These are phyloP conservation scores for Sarcoramphus papa DNA, from an alignment of 2,797 vertebrate genomes.

Conservation along the genomic window DNA sequence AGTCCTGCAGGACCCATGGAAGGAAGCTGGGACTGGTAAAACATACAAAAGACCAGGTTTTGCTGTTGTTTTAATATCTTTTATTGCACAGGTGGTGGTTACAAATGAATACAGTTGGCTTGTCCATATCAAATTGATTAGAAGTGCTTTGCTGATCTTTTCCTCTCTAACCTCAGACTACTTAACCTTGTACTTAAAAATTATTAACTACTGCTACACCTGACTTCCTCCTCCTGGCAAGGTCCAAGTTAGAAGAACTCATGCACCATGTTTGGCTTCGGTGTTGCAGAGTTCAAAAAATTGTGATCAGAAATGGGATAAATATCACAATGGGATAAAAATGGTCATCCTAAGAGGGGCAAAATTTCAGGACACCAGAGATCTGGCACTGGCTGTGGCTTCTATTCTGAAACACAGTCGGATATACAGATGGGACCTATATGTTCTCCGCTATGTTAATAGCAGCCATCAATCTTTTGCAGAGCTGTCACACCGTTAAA, in stretches of 20 bases:
- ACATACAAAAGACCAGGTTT: not conserved
- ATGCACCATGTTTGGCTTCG: not conserved
- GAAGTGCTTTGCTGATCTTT: not conserved
- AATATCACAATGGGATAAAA: not conserved
- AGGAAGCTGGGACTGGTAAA: not conserved
- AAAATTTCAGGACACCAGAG: not conserved
- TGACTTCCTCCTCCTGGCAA: not conserved
- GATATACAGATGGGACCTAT: not conserved
- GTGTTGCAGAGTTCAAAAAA: not conserved
- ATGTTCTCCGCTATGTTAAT: not conserved
- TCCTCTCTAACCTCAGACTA: not conserved
- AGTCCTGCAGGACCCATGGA: not conserved
- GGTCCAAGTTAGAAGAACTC: not conserved
- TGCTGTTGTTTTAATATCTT: not conserved
- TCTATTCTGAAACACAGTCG: not conserved
- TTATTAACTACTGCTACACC: not conserved
- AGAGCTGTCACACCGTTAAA: not conserved
- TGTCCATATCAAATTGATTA: not conserved
- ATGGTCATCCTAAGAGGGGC: not conserved
- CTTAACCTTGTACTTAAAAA: not conserved
- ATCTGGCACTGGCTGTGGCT: not conserved
- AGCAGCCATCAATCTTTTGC: not conserved
- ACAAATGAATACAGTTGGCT: not conserved
- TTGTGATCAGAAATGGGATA: not conserved
- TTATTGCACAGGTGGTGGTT: not conserved